These are phyloP conservation scores for Brachionus asplanchnoidis DNA, from an alignment of 1,140 invertebrate species.

Conservation along the genomic window DNA sequence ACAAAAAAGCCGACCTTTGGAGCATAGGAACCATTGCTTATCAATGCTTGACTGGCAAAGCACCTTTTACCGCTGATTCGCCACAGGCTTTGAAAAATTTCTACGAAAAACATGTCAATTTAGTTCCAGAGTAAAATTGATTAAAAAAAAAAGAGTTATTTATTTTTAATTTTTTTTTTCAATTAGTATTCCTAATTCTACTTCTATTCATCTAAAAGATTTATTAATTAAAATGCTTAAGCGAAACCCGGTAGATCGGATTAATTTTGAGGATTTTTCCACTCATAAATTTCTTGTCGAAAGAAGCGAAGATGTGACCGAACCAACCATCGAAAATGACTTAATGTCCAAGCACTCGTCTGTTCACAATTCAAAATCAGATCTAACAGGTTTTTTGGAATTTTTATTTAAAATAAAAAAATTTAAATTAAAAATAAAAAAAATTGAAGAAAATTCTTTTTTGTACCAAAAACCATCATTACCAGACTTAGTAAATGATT, in stretches of 20 bases:
- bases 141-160: not conserved
- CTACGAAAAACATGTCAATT: slow-evolving; percentile 92
- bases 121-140: slow-evolving; percentile 78
- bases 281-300: slow-evolving; percentile 24
- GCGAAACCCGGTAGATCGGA: slow-evolving; percentile 28
- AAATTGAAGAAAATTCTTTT: not conserved
- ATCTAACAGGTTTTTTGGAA: not conserved
- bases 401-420: not conserved
- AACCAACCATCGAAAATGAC: not conserved
- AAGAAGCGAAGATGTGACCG: not conserved
- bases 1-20: slow-evolving; percentile 98
- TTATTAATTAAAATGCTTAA: slow-evolving; percentile 34
- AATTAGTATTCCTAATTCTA: slow-evolving; percentile 28
- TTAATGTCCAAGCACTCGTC: not conserved
- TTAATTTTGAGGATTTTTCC: slow-evolving; percentile 40
- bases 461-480: not conserved
- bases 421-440: not conserved
- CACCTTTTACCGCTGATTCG: slow-evolving; percentile 93
- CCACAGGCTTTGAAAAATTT: slow-evolving; percentile 95
- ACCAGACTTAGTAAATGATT: not conserved
- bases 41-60: slow-evolving; percentile 95
- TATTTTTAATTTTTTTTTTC: not conserved
- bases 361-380: not conserved
- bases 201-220: slow-evolving; percentile 37
- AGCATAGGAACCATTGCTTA: slow-evolving; percentile 97